Evolutionary conservation across 2,888 invertebrate genomes (phyloP).

Genomic region (Phalera bucephala): DNA sequence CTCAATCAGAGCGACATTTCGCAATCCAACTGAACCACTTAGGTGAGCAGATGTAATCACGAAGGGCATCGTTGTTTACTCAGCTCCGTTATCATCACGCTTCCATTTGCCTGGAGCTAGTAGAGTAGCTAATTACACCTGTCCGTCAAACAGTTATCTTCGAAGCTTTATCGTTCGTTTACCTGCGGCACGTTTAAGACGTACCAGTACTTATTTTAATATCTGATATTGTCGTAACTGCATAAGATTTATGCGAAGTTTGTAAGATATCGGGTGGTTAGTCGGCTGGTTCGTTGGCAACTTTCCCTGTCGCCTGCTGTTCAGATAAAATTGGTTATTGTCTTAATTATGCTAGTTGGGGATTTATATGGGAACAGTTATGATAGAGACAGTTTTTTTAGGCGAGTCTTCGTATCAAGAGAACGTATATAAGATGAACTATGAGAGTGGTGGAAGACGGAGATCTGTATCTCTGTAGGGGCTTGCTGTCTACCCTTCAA

Average conservation of each 20-base stretch:
- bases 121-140: constrained; percentile 71
- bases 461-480: too few species aligned
- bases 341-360: constrained; percentile 24
- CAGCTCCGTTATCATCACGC: constrained; percentile 51
- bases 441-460: too few species aligned
- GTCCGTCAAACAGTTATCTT: constrained; percentile 69
- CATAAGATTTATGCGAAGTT: constrained; percentile 35
- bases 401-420: too few species aligned
- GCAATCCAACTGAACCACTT: constrained; percentile 60
- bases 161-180: constrained; percentile 61
- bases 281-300: constrained; percentile 24
- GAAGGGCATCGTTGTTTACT: constrained; percentile 72
- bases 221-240: constrained; percentile 36
- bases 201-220: constrained; percentile 38
- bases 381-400: too few species aligned
- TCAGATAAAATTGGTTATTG: constrained; percentile 24
- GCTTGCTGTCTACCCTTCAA: too few species aligned
- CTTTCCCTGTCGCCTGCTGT: constrained; percentile 28
- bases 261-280: constrained; percentile 28
- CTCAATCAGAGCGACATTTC: constrained; percentile 36
- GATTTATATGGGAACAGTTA: too few species aligned
- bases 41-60: constrained; percentile 50
- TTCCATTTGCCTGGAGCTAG: constrained; percentile 57
- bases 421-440: too few species aligned
- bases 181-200: constrained; percentile 40